Base-by-base conservation (phyloP, 92 coral and sea anemone genomes). In the Nematostella vectensis region DNA sequence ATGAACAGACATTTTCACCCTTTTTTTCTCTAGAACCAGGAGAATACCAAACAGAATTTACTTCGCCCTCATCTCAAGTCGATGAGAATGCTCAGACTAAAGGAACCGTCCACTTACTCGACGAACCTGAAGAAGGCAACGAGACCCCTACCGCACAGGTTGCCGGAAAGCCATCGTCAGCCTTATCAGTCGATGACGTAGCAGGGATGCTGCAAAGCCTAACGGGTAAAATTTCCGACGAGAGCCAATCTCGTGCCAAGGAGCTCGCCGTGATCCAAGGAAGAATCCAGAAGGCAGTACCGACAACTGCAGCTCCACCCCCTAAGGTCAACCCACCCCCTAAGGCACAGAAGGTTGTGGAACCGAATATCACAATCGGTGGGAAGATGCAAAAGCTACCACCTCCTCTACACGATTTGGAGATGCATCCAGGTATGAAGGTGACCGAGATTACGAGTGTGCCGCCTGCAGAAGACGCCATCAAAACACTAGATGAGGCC, bases 241-340 rank as follows among this genome's bases (percentile, higher is more conserved):
- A 10, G 10, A 39, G 25, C 0, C 23, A 43, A 2, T 31, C 55
- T 0, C 28, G 47, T 13, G 55, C 72, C 2, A 55, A 66, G 26
- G 72, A 66, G 48, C 27, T 66, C 8, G 72, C 72, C n/a, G 72
- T 66, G n/a, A 66, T 66, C 11, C 72, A 66, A 31, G 72, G 72
- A 2, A 16, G 72, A 45, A 66, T 66, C 22, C 63, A 55, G 50
- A 66, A 66, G 38, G 47, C 22, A 1, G 56, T 22, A 3, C 55
- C 62, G 11, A n/a, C n/a, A n/a, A 15, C 54, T 3, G 63, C 24
- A 8, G 31, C 52, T 27, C 23, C 51, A 10, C 9, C 4, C 17
- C 3, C 17, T 13, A 66, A 28, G 47, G n/a, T n/a, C n/a, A n/a
- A n/a, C n/a, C n/a, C n/a, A n/a, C n/a, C n/a, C n/a, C n/a, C n/a